phyloP scores from a whole-genome alignment of 2,797 vertebrate species.

The Balearica regulorum region DNA sequence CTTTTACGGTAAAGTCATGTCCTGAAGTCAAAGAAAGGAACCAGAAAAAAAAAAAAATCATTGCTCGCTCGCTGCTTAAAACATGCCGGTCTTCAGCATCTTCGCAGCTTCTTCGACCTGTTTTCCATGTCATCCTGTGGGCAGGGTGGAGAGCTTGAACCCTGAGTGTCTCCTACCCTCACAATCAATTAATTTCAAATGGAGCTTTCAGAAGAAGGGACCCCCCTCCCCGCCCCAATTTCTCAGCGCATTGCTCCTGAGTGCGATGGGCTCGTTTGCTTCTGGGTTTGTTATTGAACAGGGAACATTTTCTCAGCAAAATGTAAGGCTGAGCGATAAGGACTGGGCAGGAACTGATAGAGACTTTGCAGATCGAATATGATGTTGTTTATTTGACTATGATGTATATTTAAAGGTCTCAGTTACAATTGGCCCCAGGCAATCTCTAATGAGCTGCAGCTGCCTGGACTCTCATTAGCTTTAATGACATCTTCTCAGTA shows the following conservation, averaged over 20 bases:
- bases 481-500: constrained; percentile 74
- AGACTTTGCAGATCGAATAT: constrained; percentile 63
- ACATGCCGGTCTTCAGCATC: background rate
- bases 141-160: background rate
- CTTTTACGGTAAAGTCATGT: constrained; percentile 1
- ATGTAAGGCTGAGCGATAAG: constrained; percentile 30
- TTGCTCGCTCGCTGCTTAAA: background rate
- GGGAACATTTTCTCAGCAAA: constrained; percentile 57
- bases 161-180: background rate
- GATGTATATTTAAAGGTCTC: constrained; percentile 78
- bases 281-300: constrained; percentile 47
- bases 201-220: background rate
- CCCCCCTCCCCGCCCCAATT: background rate
- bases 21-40: background rate
- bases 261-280: background rate
- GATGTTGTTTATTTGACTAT: constrained; percentile 80
- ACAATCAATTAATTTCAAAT: constrained; percentile 2
- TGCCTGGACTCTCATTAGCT: constrained; percentile 74
- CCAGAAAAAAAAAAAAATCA: background rate
- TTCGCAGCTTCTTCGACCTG: background rate
- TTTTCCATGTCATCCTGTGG: background rate
- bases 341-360: constrained; percentile 55
- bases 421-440: constrained; percentile 74
- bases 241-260: background rate
- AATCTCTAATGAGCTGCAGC: constrained; percentile 77